Evolutionary conservation across 2,113 vertebrate genomes (phyloP), one percentile per base, ranked within the genome.

Genomic region (Electrona antarctica): DNA sequence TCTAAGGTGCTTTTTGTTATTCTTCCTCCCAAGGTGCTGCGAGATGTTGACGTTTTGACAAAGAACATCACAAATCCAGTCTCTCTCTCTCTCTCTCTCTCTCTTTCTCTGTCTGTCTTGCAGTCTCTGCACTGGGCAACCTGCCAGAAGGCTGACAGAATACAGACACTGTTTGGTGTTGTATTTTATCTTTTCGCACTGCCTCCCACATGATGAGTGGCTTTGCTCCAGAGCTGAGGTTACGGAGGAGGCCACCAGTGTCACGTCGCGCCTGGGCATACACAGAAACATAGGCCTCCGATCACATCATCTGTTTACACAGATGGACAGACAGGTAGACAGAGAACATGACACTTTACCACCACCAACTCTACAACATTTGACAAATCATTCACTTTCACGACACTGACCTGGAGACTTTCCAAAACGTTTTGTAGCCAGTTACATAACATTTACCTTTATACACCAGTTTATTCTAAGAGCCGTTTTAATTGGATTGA

Each of bases 351-450:
- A 61, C 12, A 11, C 52, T 61, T 51, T 60, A 21, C 54, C 54
- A 21, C 65, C 52, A 65, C 62, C 59, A 71, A 79, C 67, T 73
- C 77, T 68, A 59, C n/a, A 68, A 47, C 62, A 60, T n/a, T 54
- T 13, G n/a, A 54, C 12, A 54, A 13, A 54, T n/a, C 12, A 54
- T 54, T n/a, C 12, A 11, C 11, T 54, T 12, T 54, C n/a, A 54
- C 5, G 33, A 41, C 33, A 41, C 33, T 41, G 33, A 41, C 33
- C 33, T 6, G 33, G 33, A 41, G 33, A 2, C 33, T 41, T 41
- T 41, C 33, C 33, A 6, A 41, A 41, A 4, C 3, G 33, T 41
- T 33, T 33, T 4, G 29, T 4, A 33, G 29, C 29, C 4, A 33
- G 29, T 33, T 2, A 33, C 29, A 33, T 4, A 2, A 33, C 4